phyloP scores from a whole-genome alignment of 1,140 invertebrate species.

The Popillia japonica region DNA sequence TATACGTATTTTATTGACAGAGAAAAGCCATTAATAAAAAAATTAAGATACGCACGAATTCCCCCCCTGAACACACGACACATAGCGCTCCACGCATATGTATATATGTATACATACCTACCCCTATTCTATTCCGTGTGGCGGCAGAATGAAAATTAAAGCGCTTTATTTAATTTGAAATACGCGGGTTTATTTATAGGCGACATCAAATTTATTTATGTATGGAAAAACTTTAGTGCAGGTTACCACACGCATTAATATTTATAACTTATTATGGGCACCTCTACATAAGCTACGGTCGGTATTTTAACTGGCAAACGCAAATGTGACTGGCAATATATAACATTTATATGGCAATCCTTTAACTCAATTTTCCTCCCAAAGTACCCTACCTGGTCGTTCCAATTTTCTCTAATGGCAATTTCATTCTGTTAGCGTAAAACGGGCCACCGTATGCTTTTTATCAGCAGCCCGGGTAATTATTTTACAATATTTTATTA shows the following conservation, averaged over 20 bases:
- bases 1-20: neutral
- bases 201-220: conserved; percentile 7
- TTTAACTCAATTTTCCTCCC: conserved; percentile 4
- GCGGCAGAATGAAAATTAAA: neutral
- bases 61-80: neutral
- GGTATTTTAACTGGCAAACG: neutral
- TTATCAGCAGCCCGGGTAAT: neutral
- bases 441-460: neutral
- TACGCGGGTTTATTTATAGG: neutral
- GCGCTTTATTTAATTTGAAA: conserved; percentile 11
- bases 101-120: neutral
- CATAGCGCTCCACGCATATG: neutral
- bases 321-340: conserved; percentile 18
- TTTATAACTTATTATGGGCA: conserved; percentile 11
- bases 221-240: conserved; percentile 11
- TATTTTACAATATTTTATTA: conserved; percentile 20
- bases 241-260: conserved; percentile 14
- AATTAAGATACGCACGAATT: neutral
- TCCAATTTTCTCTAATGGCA: conserved; percentile 10
- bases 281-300: neutral
- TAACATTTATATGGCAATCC: neutral
- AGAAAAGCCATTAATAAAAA: neutral
- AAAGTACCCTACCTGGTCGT: neutral
- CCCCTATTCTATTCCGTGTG: neutral
- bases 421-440: conserved; percentile 8